These are phyloP conservation scores for Sinocyclocheilus anophthalmus DNA, from an alignment of 2,113 vertebrate genomes.

Conservation along the genomic window DNA sequence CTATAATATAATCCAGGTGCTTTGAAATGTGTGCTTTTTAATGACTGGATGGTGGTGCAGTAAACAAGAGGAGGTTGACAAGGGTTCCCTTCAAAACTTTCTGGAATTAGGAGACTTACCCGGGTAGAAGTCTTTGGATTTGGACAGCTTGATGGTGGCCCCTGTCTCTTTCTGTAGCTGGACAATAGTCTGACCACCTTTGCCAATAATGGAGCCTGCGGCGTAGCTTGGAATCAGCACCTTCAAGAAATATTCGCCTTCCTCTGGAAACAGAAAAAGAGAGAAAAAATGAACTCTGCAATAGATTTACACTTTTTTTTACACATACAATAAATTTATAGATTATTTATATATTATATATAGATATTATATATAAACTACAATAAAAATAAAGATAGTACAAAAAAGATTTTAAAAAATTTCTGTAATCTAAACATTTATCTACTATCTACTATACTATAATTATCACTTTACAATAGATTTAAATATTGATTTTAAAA, in stretches of 20 bases:
- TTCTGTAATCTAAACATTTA: not conserved
- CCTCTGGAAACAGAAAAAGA: conserved; percentile 80
- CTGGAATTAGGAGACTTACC: conserved; percentile 72
- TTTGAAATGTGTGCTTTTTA: conserved; percentile 17
- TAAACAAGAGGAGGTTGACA: not conserved
- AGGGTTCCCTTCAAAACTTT: not conserved
- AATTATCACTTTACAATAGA: not conserved
- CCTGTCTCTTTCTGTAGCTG: conserved; percentile 94
- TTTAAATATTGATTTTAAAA: not conserved
- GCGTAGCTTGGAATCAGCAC: conserved; percentile 95
- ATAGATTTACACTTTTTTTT: not conserved
- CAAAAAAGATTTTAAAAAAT: not conserved
- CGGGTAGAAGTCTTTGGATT: conserved; percentile 97
- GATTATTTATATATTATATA: not conserved
- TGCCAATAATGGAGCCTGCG: conserved; percentile 92
- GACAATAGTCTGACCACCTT: conserved; percentile 93
- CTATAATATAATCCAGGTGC: conserved; percentile 1
- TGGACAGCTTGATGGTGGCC: conserved; percentile 94
- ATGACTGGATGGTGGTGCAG: not conserved
- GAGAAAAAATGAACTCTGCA: conserved; percentile 20
- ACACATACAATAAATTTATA: not conserved
- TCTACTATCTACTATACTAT: not conserved
- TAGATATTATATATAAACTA: not conserved
- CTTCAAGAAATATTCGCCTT: conserved; percentile 94
- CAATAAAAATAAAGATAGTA: not conserved